Percentiles rank a stretch among this genome's conserved stretches.
These are phyloP conservation scores for Bombus confusus DNA, from an alignment of 1,140 invertebrate species.

Conservation along the genomic window DNA sequence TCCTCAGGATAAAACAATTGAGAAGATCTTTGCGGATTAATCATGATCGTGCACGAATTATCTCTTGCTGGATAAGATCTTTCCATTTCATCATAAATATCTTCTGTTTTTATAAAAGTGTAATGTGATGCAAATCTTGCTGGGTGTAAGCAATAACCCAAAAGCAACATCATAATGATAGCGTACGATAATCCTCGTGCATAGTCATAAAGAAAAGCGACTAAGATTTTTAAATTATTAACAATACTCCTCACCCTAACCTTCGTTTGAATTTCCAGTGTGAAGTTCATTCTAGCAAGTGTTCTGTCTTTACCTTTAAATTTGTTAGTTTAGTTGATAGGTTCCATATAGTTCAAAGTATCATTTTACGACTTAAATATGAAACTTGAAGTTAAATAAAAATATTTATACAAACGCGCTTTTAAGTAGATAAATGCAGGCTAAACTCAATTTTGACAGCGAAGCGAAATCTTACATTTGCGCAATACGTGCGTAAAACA, in stretches of 20 bases:
- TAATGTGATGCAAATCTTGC: slow-evolving; percentile 80
- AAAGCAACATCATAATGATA: slow-evolving; percentile 66
- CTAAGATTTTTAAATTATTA: slow-evolving; percentile 70
- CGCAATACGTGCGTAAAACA: not conserved
- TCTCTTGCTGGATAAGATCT: slow-evolving; percentile 72
- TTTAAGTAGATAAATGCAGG: not conserved
- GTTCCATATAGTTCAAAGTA: not conserved
- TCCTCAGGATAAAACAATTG: slow-evolving; percentile 78
- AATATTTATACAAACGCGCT: not conserved
- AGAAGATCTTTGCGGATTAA: slow-evolving; percentile 52
- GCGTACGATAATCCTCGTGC: slow-evolving; percentile 68
- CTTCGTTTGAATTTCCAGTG: slow-evolving; percentile 30
- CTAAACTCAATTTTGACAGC: not conserved
- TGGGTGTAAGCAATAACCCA: slow-evolving; percentile 78
- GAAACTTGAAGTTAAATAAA: not conserved
- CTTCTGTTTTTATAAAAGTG: slow-evolving; percentile 75
- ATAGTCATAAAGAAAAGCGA: slow-evolving; percentile 71
- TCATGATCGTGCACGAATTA: slow-evolving; percentile 74
- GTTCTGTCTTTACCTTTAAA: not conserved
- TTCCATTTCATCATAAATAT: slow-evolving; percentile 79
- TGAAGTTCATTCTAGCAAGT: not conserved
- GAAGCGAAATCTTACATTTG: not conserved
- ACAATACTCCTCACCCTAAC: slow-evolving; percentile 64
- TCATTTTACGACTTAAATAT: not conserved
- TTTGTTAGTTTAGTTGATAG: not conserved